Base-by-base conservation (phyloP, 2,797 vertebrate genomes). In the Phaenicophaeus curvirostris region DNA sequence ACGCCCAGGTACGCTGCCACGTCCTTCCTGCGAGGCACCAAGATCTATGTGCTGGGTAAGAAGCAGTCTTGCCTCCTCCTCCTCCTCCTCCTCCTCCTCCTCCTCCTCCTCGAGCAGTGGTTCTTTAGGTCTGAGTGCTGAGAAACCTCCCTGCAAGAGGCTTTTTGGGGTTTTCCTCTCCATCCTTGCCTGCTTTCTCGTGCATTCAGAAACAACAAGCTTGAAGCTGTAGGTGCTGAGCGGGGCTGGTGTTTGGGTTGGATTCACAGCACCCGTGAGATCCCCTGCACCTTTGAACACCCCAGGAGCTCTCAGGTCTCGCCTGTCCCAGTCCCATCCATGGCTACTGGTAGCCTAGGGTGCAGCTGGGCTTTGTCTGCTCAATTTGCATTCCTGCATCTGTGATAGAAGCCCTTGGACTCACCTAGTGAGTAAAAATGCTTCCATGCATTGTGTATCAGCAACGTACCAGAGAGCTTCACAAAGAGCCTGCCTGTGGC, bases 41-140 rank as follows among this genome's bases (percentile, higher is more conserved):
- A 99, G 96, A 98, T 99, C 97, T 99, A 99, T 8, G 99, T 99
- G 86, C 97, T 99, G 96, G 99, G 99, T 99, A 96, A 97, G 96
- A 46, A 67, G 6, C 37, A 5, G 16, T 20, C 31, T 50, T 42
- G 25, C 51, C 20, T 48, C 67, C 30, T 9, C 39, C 15, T 53
- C 30, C 16, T 50, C 21, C 72, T 66, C 67, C n/a, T n/a, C n/a
- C 15, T n/a, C n/a, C n/a, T n/a, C n/a, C n/a, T n/a, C 51, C 20
- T 48, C 67, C 30, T 9, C 39, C 15, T n/a, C n/a, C n/a, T n/a
- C n/a, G n/a, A 74, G 74, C 83, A 72, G 84, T 30, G 16, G 42
- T 20, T 31, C 54, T 79, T 54, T 25, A 41, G 18, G 20, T n/a
- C 58, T 27, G 37, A 74, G 77, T 27, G 2, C 67, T 10, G 37